phyloP scores from a whole-genome alignment of 2,113 vertebrate genomes.

The Stictonetta naevosa region DNA sequence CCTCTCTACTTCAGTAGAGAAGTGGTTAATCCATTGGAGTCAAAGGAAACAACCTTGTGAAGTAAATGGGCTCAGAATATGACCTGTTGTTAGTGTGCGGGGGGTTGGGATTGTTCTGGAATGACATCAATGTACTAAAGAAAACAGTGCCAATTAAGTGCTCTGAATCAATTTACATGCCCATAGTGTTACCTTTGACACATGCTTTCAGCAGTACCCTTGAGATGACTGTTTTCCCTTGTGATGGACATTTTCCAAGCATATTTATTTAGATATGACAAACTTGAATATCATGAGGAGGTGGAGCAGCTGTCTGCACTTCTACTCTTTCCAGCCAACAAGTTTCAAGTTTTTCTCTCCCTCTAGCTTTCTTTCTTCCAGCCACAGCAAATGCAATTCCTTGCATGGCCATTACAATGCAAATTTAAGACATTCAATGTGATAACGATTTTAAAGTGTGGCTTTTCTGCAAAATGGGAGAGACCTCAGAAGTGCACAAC shows the following conservation, averaged over 20 bases:
- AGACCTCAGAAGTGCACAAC: neutral
- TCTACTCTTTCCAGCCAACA: neutral
- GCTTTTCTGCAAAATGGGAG: neutral
- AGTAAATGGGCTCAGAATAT: slow-evolving; percentile 44
- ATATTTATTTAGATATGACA: slow-evolving; percentile 30
- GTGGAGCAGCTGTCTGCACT: neutral
- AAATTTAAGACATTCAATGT: neutral
- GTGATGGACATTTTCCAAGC: slow-evolving; percentile 27
- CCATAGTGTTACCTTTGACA: slow-evolving; percentile 40
- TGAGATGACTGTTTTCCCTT: slow-evolving; percentile 35
- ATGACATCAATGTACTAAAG: slow-evolving; percentile 8
- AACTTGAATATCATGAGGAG: neutral
- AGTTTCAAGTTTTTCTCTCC: neutral
- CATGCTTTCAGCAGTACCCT: slow-evolving; percentile 34
- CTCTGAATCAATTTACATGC: slow-evolving; percentile 28
- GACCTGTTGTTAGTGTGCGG: neutral
- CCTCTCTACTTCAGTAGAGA: neutral
- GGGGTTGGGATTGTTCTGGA: slow-evolving; percentile 10
- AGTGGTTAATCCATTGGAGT: slow-evolving; percentile 8
- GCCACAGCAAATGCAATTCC: neutral
- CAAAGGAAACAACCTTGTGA: slow-evolving; percentile 42
- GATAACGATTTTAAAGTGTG: neutral
- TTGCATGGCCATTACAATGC: neutral
- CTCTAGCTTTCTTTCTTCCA: neutral
- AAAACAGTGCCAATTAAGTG: slow-evolving; percentile 29